phyloP scores from a whole-genome alignment of 1,140 invertebrate species.

The Pollicipes pollicipes region DNA sequence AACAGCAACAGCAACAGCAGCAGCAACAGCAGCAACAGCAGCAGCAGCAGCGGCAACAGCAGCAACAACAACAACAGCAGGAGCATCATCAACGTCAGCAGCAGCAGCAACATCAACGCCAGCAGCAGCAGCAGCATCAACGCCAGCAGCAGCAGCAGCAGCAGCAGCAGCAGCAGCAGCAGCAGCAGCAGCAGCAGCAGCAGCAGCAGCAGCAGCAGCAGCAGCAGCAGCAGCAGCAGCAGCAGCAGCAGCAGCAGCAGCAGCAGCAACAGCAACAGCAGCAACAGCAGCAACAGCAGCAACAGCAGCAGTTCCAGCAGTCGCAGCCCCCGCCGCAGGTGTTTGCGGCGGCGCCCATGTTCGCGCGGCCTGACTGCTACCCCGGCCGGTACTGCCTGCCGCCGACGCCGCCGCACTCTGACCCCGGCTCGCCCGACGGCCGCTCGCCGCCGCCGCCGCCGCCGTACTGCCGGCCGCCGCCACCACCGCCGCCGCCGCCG shows the following conservation, averaged over 20 bases:
- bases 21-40: too few species aligned
- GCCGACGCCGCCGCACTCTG: slow-evolving; percentile 62
- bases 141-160: too few species aligned
- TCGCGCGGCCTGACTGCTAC: slow-evolving; percentile 23
- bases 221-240: slow-evolving; percentile 4
- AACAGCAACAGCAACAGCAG: too few species aligned
- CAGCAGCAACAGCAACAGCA: slow-evolving; percentile 7
- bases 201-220: slow-evolving; percentile 7
- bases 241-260: neutral
- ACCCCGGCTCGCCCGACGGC: slow-evolving; percentile 37
- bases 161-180: slow-evolving; percentile 6
- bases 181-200: slow-evolving; percentile 5
- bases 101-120: too few species aligned
- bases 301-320: too few species aligned
- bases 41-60: too few species aligned
- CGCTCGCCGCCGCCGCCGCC: slow-evolving; percentile 23
- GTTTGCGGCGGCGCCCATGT: slow-evolving; percentile 19
- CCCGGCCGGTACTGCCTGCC: slow-evolving; percentile 39
- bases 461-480: slow-evolving; percentile 24
- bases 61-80: slow-evolving; percentile 9
- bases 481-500: slow-evolving; percentile 40
- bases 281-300: slow-evolving; percentile 19
- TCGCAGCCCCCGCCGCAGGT: slow-evolving; percentile 27
- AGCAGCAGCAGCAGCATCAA: too few species aligned
- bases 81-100: slow-evolving; percentile 5